These are phyloP conservation scores for Drosophila mettleri DNA, from an alignment of 2,888 invertebrate species.

Conservation along the genomic window DNA sequence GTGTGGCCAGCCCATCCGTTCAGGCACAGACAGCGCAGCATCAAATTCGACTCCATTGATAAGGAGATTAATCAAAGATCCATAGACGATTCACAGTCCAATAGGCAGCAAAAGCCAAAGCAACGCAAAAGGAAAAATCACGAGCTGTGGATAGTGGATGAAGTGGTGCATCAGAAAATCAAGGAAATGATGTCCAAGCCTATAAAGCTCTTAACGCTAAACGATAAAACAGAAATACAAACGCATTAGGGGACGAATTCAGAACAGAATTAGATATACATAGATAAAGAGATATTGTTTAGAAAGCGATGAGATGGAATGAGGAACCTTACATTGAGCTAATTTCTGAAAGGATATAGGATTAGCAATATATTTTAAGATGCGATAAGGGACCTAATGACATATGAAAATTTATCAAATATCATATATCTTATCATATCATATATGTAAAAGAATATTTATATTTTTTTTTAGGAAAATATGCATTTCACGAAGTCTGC, in stretches of 20 bases:
- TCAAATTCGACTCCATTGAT: constrained; percentile 6
- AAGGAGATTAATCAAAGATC: neutral
- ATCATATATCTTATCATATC: no score
- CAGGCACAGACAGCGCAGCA: constrained; percentile 14
- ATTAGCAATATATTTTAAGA: no score
- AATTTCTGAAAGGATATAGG: no score
- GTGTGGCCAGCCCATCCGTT: constrained; percentile 48
- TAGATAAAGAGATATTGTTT: neutral
- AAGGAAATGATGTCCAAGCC: constrained; percentile 62
- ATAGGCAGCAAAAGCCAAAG: neutral
- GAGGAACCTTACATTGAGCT: no score
- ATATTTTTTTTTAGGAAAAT: neutral
- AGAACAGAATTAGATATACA: no score
- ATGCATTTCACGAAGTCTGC: neutral
- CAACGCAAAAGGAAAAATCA: neutral
- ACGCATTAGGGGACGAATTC: neutral
- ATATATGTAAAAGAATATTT: neutral
- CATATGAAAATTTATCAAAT: no score
- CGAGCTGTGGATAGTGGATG: constrained; percentile 27
- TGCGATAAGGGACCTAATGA: no score
- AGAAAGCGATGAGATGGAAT: no score
- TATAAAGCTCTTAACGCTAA: constrained; percentile 30
- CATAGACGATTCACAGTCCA: neutral
- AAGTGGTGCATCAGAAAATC: constrained; percentile 33
- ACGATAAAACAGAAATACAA: neutral